A percentile compares a stretch with the other conserved stretches of the same genome.
These are phyloP conservation scores for Drymonia ruficornis DNA, from an alignment of 2,888 invertebrate genomes.

Conservation along the genomic window DNA sequence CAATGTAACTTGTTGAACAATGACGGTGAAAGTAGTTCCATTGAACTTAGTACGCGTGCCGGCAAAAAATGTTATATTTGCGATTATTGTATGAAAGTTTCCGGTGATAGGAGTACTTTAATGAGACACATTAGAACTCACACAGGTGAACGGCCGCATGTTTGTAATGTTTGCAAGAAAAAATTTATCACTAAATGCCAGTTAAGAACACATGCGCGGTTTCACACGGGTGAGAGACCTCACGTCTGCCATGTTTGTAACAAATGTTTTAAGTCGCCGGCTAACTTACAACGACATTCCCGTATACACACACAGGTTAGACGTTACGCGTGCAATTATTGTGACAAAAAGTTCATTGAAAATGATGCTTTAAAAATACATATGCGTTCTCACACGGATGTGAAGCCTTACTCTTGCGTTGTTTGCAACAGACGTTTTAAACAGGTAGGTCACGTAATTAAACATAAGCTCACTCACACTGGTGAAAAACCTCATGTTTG, in stretches of 20 bases:
- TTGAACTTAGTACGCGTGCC: no score
- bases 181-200: not conserved
- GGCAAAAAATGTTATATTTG: no score
- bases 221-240: not conserved
- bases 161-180: not conserved
- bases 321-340: not conserved
- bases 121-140: not conserved
- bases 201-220: not conserved
- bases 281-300: constrained; percentile 3
- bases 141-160: not conserved
- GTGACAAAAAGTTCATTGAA: not conserved
- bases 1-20: no score
- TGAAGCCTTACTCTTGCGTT: not conserved
- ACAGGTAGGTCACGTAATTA: not conserved
- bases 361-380: not conserved
- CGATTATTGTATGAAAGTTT: no score
- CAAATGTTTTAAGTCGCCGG: not conserved
- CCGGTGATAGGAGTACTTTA: no score
- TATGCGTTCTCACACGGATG: constrained; percentile 5
- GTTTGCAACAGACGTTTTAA: not conserved
- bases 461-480: not conserved
- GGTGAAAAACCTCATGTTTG: no score
- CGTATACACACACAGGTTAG: constrained; percentile 7
- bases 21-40: no score
- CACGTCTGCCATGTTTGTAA: not conserved